These are phyloP conservation scores for Cherax destructor DNA, from an alignment of 1,140 invertebrate species.

Conservation along the genomic window DNA sequence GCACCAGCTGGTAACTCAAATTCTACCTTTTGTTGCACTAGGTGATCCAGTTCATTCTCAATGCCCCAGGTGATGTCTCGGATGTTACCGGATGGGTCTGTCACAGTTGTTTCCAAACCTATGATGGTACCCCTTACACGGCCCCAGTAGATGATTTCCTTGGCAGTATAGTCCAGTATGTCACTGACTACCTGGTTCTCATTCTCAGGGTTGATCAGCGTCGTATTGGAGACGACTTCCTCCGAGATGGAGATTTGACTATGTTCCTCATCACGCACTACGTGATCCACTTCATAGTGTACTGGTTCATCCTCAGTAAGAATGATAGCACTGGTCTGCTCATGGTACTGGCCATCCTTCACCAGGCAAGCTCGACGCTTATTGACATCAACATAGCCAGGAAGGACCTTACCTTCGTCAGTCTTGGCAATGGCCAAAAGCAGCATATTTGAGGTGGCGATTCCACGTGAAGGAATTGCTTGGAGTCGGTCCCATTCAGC, in stretches of 20 bases:
- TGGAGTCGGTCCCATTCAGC: slow-evolving; percentile 46
- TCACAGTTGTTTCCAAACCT: slow-evolving; percentile 13
- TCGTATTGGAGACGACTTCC: slow-evolving; percentile 19
- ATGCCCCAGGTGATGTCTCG: slow-evolving; percentile 50
- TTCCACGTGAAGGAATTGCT: slow-evolving; percentile 23
- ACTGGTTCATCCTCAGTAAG: slow-evolving; percentile 59
- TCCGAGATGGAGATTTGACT: neutral
- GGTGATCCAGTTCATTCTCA: slow-evolving; percentile 25
- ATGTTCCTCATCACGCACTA: slow-evolving; percentile 42
- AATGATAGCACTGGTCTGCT: slow-evolving; percentile 29
- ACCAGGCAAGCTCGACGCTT: slow-evolving; percentile 38
- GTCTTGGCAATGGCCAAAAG: slow-evolving; percentile 32
- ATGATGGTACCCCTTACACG: slow-evolving; percentile 56
- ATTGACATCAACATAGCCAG: slow-evolving; percentile 35
- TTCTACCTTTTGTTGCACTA: slow-evolving; percentile 38
- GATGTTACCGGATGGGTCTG: slow-evolving; percentile 33
- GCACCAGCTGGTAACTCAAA: slow-evolving; percentile 53
- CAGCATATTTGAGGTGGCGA: slow-evolving; percentile 48
- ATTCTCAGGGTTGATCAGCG: slow-evolving; percentile 29
- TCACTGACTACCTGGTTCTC: slow-evolving; percentile 21
- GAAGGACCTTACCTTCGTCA: slow-evolving; percentile 26
- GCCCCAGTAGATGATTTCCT: slow-evolving; percentile 52
- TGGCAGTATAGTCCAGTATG: slow-evolving; percentile 28
- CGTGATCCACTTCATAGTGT: slow-evolving; percentile 48
- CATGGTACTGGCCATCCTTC: slow-evolving; percentile 16